Base-by-base conservation (phyloP, 2,113 vertebrate genomes). In the Diphyllodes magnificus region DNA sequence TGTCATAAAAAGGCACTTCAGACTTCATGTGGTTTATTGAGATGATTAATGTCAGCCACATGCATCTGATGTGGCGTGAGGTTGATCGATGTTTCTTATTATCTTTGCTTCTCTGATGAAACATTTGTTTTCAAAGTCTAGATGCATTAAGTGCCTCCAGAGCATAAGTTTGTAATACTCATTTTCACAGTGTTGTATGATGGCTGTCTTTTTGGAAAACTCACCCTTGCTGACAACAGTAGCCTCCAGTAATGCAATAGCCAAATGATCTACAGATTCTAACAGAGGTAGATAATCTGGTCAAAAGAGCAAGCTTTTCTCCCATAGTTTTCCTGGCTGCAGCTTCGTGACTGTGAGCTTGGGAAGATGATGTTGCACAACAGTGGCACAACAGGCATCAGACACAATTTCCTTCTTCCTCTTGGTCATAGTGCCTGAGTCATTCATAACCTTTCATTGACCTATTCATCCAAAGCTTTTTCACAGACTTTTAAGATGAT, bases 101-200 rank as follows among this genome's bases (percentile, higher is more conserved):
- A 92, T 90, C 82, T 95, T 95, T 91, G 68, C 57, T 69, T 90
- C 65, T 93, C 77, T 90, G 19, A n/a, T 96, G 87, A 88, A 96
- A 81, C 54, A 66, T 49, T 95, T 49, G 65, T 73, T 94, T 95
- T 78, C 51, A 65, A 92, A 71, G 72, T 40, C 42, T 93, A 56
- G 42, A 80, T 95, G 37, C 65, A 90, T 18, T 71, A 86, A 86
- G 39, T 80, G 73, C 70, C 81, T 97, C 80, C 61, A 75, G 90
- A 92, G 51, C 61, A 86, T 90, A 61, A 86, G 59, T 44, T 86
- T 96, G 76, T 78, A 93, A 95, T 88, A 64, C 53, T 95, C 33
- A 10, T 91, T 90, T 93, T 94, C 65, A 27, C 57, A 39, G 54
- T 87, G 35, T 86, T 76, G 40, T 40, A 39, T 64, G 88, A 75